Evolutionary conservation across 2,888 invertebrate species (phyloP), one percentile per base, ranked within the genome.

Genomic region (Cynaeus angustus): DNA sequence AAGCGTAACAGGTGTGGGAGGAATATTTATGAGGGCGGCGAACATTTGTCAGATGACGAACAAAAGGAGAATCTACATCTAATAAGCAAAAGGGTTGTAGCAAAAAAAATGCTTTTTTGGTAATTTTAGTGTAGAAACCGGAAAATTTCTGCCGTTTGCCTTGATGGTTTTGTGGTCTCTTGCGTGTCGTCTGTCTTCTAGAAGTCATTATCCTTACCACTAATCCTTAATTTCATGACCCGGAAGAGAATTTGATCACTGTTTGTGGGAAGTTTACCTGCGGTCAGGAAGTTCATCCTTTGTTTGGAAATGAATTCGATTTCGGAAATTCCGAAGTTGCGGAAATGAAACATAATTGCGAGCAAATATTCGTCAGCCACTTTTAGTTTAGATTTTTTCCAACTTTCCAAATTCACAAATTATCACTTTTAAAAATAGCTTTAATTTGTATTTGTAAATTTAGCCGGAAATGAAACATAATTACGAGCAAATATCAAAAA

Each of bases 1-100:
- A 50, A 61, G 48, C 61, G 61, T 61, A 61, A 61, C 61, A 61
- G 61, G 61, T 61, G 50, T 14, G 26, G 48, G 46, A 28, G 33
- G 61, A 59, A 59, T 59, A 59, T 46, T 59, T 59, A 59, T 46
- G 26, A 59, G 59, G 37, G 41, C n/a, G 56, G 30, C 16, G 61
- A 43, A 58, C 58, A 58, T 59, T 59, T 46, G 46, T 33, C 59
- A 46, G 33, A 14, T 59, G 46, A 46, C 30, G 41, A 41, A 56
- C 26, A 10, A 38, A 56, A 21, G 21, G 30, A 58, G n/a, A 41
- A 12, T 41, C 41, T 12, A n/a, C 41, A 6, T 41, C 12, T 41
- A 41, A 41, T 41, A 53, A 53, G 33, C 10, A 30, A 53, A 53
- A 10, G 21, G 4, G 4, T 21, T 21, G 21, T 21, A 21, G 4